Evolutionary conservation across 2,888 invertebrate genomes (phyloP).

Genomic region (Pherbina coryleti): DNA sequence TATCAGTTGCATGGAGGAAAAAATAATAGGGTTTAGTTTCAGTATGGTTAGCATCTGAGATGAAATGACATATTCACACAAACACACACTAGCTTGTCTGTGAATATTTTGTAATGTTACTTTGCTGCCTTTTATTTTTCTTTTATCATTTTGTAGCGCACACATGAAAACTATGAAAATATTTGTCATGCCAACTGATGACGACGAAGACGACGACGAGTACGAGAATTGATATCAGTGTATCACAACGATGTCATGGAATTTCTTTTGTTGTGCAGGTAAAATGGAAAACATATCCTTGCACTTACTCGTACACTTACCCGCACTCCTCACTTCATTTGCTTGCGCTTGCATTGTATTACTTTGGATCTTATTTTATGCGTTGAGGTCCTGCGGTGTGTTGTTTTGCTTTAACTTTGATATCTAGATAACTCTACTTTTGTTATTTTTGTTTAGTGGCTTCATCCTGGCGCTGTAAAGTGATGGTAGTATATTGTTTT

Average conservation of each 20-base stretch:
- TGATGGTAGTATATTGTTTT: conserved; percentile 12
- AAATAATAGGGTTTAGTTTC: background rate
- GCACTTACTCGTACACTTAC: background rate
- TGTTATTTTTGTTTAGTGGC: conserved; percentile 5
- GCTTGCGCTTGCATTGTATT: background rate
- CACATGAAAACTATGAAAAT: conserved; percentile 22
- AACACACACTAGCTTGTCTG: background rate
- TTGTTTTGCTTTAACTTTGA: conserved; percentile 13
- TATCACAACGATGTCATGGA: conserved; percentile 18
- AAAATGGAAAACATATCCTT: conserved; percentile 33
- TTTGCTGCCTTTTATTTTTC: background rate
- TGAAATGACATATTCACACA: conserved; percentile 15
- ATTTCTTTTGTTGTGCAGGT: conserved; percentile 35
- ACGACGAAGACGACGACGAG: conserved; percentile 3
- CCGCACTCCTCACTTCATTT: background rate
- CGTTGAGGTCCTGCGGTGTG: conserved; percentile 26
- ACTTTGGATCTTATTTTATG: background rate
- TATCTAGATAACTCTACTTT: conserved; percentile 21
- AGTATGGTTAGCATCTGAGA: background rate
- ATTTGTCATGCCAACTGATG: conserved; percentile 35
- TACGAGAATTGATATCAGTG: conserved; percentile 20
- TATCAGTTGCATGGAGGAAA: conserved; percentile 20
- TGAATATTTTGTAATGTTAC: background rate
- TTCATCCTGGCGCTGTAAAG: background rate
- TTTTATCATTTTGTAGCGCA: conserved; percentile 6